phyloP scores from a whole-genome alignment of 2,797 vertebrate species.

The Carcharodon carcharias region DNA sequence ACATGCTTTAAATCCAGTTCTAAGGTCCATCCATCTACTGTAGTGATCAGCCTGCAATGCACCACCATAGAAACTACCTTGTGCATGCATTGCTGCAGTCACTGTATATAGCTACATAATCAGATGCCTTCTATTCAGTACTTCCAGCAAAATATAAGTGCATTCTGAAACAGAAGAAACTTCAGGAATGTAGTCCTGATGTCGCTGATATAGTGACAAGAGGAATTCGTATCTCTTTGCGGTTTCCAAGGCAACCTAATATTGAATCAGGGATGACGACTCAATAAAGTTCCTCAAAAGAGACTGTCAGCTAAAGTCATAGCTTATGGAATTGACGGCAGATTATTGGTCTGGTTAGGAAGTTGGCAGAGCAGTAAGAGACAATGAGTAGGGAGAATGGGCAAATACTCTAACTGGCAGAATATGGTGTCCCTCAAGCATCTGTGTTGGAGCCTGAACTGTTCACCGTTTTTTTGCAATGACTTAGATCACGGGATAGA shows the following conservation, averaged over 20 bases:
- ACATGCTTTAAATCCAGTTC: not conserved
- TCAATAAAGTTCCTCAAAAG: not conserved
- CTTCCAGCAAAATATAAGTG: not conserved
- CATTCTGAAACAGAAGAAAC: not conserved
- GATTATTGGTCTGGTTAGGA: too few relatives aligned
- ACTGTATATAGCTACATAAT: not conserved
- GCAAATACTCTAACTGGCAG: too few relatives aligned
- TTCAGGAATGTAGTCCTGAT: not conserved
- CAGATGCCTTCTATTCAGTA: not conserved
- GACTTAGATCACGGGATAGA: too few relatives aligned
- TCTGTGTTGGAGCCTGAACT: too few relatives aligned
- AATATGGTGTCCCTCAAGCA: too few relatives aligned
- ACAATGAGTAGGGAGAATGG: too few relatives aligned
- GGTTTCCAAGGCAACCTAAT: not conserved
- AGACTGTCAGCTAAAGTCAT: too few relatives aligned
- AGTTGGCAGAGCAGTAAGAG: too few relatives aligned
- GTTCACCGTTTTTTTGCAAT: too few relatives aligned
- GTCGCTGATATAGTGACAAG: not conserved
- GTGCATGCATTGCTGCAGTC: too few relatives aligned
- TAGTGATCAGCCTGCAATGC: not conserved
- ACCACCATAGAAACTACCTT: not conserved
- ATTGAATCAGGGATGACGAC: not conserved
- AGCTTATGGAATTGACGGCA: too few relatives aligned
- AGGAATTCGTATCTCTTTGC: not conserved
- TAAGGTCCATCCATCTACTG: not conserved